A percentile compares a stretch with the other conserved stretches of the same genome.
Evolutionary conservation across 2,113 vertebrate species (phyloP).

Genomic region (Anarrhichthys ocellatus): DNA sequence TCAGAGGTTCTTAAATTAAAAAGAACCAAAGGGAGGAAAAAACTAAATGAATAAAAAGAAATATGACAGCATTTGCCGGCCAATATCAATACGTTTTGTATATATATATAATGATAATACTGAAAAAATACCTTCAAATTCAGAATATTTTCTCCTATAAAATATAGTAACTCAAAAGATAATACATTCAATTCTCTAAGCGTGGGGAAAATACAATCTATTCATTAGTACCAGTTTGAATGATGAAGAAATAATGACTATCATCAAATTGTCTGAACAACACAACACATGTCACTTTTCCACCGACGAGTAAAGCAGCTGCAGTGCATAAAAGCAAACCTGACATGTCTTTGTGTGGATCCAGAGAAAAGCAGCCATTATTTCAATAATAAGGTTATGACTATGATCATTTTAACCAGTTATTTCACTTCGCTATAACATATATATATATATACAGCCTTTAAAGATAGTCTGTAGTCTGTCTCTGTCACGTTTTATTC

Average conservation of each 20-base stretch:
- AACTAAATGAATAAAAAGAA: background rate
- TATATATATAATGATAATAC: too few relatives aligned
- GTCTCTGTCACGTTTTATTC: background rate
- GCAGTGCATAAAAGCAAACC: conserved; percentile 44
- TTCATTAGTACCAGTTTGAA: conserved; percentile 12
- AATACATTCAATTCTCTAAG: background rate
- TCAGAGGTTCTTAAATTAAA: background rate
- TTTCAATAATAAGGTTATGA: conserved; percentile 7
- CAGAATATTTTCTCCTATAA: background rate
- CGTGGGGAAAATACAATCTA: background rate
- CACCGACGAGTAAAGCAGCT: conserved; percentile 25
- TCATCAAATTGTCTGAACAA: conserved; percentile 58
- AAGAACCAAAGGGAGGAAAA: background rate
- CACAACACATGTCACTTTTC: conserved; percentile 48
- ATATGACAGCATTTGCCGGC: background rate
- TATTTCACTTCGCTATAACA: background rate
- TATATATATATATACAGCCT: background rate
- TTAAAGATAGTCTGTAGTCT: background rate
- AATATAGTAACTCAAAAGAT: background rate
- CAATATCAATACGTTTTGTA: background rate
- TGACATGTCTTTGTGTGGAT: conserved; percentile 38
- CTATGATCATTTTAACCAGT: background rate
- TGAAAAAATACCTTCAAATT: background rate
- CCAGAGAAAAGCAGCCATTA: conserved; percentile 36
- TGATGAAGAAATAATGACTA: conserved; percentile 66